Conservation (phyloP, 2,113 vertebrate genomes). For the Bombycilla garrulus region DNA sequence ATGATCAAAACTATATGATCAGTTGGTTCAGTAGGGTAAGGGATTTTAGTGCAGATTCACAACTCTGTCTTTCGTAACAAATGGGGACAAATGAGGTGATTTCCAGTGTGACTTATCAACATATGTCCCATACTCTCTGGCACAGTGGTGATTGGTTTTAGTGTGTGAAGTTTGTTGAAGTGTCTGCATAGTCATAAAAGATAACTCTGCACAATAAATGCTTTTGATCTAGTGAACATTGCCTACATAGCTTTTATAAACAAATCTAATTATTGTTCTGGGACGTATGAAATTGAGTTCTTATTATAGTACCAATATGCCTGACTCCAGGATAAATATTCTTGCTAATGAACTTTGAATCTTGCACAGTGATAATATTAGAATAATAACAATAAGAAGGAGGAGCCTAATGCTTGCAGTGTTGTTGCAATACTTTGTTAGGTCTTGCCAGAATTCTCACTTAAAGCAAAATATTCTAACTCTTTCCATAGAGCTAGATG, state of each 20-base stretch:
- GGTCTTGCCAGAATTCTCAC: not conserved
- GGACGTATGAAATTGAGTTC: conserved; percentile 38
- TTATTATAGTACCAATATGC: conserved; percentile 27
- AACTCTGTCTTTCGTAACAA: not conserved
- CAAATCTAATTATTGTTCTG: conserved; percentile 35
- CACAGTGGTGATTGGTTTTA: not conserved
- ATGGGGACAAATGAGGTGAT: not conserved
- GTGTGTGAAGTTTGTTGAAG: not conserved
- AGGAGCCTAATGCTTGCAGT: not conserved
- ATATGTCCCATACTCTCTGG: not conserved
- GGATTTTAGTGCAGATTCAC: not conserved
- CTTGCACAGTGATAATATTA: not conserved
- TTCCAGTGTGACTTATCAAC: not conserved
- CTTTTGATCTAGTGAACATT: conserved; percentile 25
- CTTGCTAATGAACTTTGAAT: conserved; percentile 42
- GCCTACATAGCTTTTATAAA: not conserved
- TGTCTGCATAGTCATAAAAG: conserved; percentile 34
- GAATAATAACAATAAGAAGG: not conserved
- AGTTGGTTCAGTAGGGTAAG: not conserved
- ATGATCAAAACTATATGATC: not conserved
- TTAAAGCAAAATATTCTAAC: not conserved
- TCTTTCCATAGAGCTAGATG: not conserved
- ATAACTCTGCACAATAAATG: not conserved
- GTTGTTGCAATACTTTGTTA: not conserved
- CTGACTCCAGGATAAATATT: conserved; percentile 53